Conservation (phyloP, 1,140 invertebrate species). For the Nasonia vitripennis region DNA sequence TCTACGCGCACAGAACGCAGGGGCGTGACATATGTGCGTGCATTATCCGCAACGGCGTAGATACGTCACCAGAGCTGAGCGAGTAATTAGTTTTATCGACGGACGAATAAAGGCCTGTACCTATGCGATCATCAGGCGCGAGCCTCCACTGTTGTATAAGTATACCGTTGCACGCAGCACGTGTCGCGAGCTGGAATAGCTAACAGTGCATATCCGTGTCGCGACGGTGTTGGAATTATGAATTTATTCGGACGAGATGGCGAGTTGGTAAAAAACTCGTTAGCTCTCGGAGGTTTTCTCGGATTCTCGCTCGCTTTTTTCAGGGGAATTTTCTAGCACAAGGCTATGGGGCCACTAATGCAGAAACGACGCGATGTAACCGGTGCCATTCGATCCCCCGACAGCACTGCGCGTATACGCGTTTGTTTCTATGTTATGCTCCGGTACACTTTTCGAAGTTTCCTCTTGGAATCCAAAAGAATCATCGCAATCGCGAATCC, state of each 20-base stretch:
- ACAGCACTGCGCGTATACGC: no score
- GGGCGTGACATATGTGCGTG: background rate
- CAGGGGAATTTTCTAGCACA: background rate
- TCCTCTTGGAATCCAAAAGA: no score
- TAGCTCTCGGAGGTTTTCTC: background rate
- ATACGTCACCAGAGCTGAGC: background rate
- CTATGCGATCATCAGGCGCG: background rate
- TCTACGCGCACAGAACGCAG: background rate
- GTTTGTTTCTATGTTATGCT: no score
- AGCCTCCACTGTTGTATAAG: conserved; percentile 13
- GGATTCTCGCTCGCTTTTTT: background rate
- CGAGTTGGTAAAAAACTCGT: background rate
- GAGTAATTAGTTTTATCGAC: conserved; percentile 32
- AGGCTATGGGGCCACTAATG: background rate
- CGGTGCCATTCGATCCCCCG: no score
- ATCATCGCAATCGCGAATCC: no score
- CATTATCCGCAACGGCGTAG: background rate
- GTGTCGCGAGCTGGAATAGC: background rate
- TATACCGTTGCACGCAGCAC: background rate
- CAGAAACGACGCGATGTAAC: no score
- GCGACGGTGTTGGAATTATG: background rate
- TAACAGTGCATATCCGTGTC: background rate
- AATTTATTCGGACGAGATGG: background rate
- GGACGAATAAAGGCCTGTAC: conserved; percentile 6
- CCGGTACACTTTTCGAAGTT: no score